phyloP scores from a whole-genome alignment of 2,113 vertebrate species.

The Penelope pileata region DNA sequence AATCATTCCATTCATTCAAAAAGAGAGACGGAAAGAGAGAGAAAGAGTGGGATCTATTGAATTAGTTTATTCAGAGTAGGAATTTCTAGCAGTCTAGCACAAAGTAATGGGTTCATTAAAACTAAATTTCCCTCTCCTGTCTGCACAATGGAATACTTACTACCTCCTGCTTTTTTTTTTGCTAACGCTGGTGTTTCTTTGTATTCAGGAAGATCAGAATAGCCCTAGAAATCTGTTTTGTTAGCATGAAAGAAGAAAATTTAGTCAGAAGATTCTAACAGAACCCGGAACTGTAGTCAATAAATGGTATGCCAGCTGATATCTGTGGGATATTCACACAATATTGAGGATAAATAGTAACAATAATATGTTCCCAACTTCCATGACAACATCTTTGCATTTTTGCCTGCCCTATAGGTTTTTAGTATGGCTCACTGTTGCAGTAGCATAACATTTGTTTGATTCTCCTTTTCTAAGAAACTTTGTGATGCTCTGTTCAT shows the following conservation, averaged over 20 bases:
- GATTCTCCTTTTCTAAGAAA: background rate
- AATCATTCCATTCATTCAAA: background rate
- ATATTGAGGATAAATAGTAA: background rate
- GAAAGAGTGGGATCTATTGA: background rate
- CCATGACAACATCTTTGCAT: background rate
- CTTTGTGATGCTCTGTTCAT: background rate
- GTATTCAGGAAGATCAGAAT: background rate
- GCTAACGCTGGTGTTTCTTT: background rate
- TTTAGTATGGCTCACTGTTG: background rate
- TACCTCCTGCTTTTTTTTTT: background rate
- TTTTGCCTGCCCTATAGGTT: background rate
- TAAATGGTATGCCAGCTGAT: background rate
- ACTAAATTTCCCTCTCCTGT: conserved; percentile 9
- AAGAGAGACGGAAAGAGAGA: background rate
- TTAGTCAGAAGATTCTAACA: background rate
- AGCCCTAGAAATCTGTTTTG: background rate
- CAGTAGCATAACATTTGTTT: background rate
- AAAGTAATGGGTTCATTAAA: conserved; percentile 50
- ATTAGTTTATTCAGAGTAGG: background rate
- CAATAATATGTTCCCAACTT: background rate
- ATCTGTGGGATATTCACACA: background rate
- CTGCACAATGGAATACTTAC: background rate
- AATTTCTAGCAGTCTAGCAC: conserved; percentile 4
- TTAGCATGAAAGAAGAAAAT: background rate
- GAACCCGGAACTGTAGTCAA: background rate